Base-by-base conservation (phyloP, 1,140 invertebrate genomes). In the Aphaenogaster ashmeadi region DNA sequence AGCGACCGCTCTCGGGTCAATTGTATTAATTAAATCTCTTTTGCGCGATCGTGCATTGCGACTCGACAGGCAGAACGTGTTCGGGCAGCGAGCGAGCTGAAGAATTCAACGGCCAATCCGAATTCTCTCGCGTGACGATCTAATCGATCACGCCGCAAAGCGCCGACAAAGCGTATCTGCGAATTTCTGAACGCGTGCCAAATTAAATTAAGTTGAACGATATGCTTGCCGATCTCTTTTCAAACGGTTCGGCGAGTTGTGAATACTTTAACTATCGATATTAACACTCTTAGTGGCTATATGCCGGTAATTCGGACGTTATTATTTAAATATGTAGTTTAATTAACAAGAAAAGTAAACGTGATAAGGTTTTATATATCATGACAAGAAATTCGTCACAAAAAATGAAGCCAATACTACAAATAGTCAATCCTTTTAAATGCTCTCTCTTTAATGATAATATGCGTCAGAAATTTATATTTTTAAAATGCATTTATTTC, bases 1-100 rank as follows among this genome's bases (percentile, higher is more conserved):
- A 71, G 21, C 80, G 86, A 72, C 62, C 87, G 74, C 81, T 91
- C 83, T 91, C 87, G 79, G 62, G 84, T 91, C 90, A 91, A 91
- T 91, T 91, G 74, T 86, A 89, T 91, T 91, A 91, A 91, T 91
- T 91, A 89, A 91, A 91, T 91, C 74, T 90, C 83, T 81, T 91
- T 89, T 91, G 89, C 86, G 74, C 66, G 60, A 52, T 41, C 87
- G 58, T 86, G 80, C 85, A 78, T 88, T 78, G 64, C 77, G 81
- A 88, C 83, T 60, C 81, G 47, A 84, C 38, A 69, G 52, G 38
- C 60, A 58, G 50, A 54, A 87, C 77, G 58, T 84, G 89, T 84
- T 84, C 72, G 52, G 18, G 38, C 21, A 58, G 38, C 56, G 56
- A 41, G 54, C 52, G 44, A 21, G 6, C 60, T 69, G 87, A 77